Conservation (phyloP, 2,113 vertebrate species). For the Mirounga angustirostris region DNA sequence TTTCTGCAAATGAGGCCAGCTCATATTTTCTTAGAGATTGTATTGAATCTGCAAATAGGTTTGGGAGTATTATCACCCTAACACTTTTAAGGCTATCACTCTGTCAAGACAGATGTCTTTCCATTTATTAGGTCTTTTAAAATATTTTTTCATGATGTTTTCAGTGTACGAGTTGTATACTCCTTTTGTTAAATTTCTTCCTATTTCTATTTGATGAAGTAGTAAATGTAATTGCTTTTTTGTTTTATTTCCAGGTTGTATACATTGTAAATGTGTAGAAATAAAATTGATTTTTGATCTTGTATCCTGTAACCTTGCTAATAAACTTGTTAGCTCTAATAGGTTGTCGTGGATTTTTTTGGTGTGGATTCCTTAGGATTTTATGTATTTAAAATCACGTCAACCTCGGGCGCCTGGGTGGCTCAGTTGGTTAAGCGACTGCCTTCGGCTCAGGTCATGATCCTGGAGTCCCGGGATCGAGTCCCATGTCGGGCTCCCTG, state of each 20-base stretch:
- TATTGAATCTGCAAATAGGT: background rate
- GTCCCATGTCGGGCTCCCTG: no score
- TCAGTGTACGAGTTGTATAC: background rate
- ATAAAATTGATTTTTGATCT: background rate
- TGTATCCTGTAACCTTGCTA: background rate
- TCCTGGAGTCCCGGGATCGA: no score
- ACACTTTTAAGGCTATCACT: background rate
- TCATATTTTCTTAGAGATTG: background rate
- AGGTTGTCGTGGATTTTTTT: background rate
- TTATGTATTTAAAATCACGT: background rate
- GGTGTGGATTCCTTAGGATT: background rate
- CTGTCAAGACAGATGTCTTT: background rate
- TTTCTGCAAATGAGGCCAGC: background rate
- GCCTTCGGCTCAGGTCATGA: no score
- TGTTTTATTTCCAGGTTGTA: background rate
- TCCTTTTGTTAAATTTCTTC: background rate
- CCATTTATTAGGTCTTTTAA: background rate
- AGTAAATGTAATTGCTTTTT: background rate
- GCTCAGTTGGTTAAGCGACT: no score
- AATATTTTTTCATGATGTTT: background rate
- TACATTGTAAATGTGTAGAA: background rate
- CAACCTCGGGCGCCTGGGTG: no score
- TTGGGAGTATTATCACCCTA: background rate
- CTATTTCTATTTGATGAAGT: background rate
- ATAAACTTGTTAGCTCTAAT: background rate